These are phyloP conservation scores for Sebastes cheni DNA, from an alignment of 2,797 vertebrate genomes.

Conservation along the genomic window DNA sequence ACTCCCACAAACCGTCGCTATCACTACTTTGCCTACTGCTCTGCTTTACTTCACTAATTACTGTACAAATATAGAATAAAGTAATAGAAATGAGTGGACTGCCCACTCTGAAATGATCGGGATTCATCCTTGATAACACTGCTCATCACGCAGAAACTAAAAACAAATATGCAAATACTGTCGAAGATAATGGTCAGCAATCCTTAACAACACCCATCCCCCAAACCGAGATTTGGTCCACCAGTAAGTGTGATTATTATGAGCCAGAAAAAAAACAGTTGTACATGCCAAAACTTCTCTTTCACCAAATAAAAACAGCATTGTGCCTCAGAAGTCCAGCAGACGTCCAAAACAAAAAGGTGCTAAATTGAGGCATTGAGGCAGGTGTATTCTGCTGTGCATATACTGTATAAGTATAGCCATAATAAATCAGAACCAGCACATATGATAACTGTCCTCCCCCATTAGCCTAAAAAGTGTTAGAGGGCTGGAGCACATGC, in stretches of 20 bases:
- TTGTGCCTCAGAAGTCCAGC: too few species aligned
- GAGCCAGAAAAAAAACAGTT: not conserved
- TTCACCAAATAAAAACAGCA: not conserved
- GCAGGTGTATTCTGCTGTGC: too few species aligned
- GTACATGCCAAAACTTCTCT: not conserved
- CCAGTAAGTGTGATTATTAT: not conserved
- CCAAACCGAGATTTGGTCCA: not conserved
- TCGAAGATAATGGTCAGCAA: not conserved
- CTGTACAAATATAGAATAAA: not conserved
- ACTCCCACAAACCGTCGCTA: not conserved
- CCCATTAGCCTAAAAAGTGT: not conserved
- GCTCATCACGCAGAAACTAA: not conserved
- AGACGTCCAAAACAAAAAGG: too few species aligned
- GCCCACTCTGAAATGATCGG: not conserved
- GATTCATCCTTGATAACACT: not conserved
- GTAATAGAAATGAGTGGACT: not conserved
- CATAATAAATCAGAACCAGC: not conserved
- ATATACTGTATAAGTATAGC: too few species aligned
- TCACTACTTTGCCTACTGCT: not conserved
- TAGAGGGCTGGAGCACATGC: not conserved
- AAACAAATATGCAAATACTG: not conserved
- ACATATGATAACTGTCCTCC: not conserved
- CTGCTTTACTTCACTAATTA: not conserved
- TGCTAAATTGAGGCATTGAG: too few species aligned
- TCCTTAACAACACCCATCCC: not conserved